These are phyloP conservation scores for Calidris pygmaea DNA, from an alignment of 2,113 vertebrate genomes.

Conservation along the genomic window DNA sequence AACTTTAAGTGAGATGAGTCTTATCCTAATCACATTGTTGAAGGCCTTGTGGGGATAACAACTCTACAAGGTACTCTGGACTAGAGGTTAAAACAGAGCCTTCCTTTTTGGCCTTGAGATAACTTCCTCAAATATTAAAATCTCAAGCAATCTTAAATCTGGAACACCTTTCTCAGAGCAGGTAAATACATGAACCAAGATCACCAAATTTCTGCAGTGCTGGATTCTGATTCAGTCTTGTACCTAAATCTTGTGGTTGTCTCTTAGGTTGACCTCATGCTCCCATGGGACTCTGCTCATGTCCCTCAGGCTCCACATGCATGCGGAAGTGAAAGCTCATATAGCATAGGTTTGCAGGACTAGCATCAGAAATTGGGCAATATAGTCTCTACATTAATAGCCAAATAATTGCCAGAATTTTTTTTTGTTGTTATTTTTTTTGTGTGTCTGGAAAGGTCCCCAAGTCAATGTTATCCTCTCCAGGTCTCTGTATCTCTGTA, in stretches of 20 bases:
- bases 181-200: neutral
- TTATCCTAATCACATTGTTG: neutral
- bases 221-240: neutral
- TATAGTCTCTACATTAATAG: neutral
- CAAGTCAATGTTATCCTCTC: neutral
- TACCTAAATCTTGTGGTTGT: neutral
- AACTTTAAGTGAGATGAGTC: neutral
- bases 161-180: neutral
- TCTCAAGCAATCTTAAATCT: neutral
- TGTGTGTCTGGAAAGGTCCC: neutral
- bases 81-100: neutral
- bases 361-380: neutral
- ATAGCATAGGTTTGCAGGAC: neutral
- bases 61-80: neutral
- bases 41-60: neutral
- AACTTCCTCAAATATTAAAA: neutral
- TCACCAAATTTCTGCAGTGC: neutral
- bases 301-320: fast-evolving
- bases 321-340: neutral
- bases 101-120: neutral
- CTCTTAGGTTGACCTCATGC: neutral
- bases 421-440: neutral
- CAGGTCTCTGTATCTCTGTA: too few relatives aligned
- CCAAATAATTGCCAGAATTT: neutral
- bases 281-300: neutral